A percentile compares a stretch with the other conserved stretches of the same genome.
These are phyloP conservation scores for Nothocercus nigrocapillus DNA, from an alignment of 2,113 vertebrate species.

Conservation along the genomic window DNA sequence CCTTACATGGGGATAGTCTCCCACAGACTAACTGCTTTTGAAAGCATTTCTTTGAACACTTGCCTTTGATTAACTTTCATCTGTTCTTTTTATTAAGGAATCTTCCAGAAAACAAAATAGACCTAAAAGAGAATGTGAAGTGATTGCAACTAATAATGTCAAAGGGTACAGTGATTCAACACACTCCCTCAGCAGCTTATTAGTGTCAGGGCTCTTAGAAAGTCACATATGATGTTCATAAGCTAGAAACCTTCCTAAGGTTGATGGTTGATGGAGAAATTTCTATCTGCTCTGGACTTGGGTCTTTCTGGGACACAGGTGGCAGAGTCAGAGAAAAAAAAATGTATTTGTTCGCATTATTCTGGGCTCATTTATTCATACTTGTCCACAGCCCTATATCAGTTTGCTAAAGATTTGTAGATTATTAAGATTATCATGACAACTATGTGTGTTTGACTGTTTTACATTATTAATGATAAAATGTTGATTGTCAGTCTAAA, in stretches of 20 bases:
- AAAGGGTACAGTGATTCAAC: not conserved
- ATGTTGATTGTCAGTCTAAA: not conserved
- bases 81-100: not conserved
- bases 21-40: not conserved
- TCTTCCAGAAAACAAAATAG: not conserved
- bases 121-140: not conserved
- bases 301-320: not conserved
- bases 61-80: not conserved
- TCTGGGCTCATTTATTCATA: rapidly evolving
- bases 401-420: not conserved
- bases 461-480: not conserved
- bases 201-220: not conserved
- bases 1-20: not conserved
- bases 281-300: not conserved
- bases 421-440: not conserved
- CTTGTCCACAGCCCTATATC: not conserved
- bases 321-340: not conserved
- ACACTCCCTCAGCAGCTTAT: not conserved
- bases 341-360: not conserved
- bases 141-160: not conserved
- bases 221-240: not conserved
- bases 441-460: not conserved
- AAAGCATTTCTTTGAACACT: not conserved
- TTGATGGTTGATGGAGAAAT: not conserved
- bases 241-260: not conserved